Percentiles rank a stretch among this genome's conserved stretches.
Conservation (phyloP, 2,888 invertebrate genomes). For the Rapana venosa region DNA sequence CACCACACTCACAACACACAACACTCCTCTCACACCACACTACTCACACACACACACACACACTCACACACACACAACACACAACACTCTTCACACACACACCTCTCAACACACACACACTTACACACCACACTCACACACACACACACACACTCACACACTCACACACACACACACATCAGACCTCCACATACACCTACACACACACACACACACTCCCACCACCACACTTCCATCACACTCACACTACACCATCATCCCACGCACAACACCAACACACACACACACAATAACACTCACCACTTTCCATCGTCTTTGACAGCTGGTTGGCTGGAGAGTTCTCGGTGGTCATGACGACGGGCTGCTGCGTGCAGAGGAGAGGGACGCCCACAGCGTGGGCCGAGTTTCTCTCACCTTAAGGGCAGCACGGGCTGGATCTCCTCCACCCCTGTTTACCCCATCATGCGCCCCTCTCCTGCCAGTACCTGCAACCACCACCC, state of each 20-base stretch:
- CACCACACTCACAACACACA: neutral
- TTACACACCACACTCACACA: neutral
- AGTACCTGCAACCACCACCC: slow-evolving; percentile 5
- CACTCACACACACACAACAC: too few species aligned
- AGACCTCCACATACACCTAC: neutral
- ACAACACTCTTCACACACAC: too few species aligned
- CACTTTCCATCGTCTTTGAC: slow-evolving; percentile 99
- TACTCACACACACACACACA: too few species aligned
- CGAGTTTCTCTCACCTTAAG: neutral
- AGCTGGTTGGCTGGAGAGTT: slow-evolving; percentile 96
- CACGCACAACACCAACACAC: too few species aligned
- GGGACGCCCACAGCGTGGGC: neutral
- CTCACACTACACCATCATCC: too few species aligned
- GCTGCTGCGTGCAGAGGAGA: neutral
- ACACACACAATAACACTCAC: slow-evolving; percentile 81
- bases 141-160: slow-evolving; percentile 12
- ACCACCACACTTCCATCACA: too few species aligned
- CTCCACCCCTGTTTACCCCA: slow-evolving; percentile 14
- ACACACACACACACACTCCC: too few species aligned
- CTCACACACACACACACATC: neutral
- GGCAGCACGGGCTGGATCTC: slow-evolving; percentile 7
- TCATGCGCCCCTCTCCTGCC: neutral
- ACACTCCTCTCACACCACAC: too few species aligned
- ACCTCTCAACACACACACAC: too few species aligned
- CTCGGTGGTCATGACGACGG: slow-evolving; percentile 62